Evolutionary conservation across 2,888 invertebrate genomes (phyloP).

Genomic region (Mythimna loreyi): DNA sequence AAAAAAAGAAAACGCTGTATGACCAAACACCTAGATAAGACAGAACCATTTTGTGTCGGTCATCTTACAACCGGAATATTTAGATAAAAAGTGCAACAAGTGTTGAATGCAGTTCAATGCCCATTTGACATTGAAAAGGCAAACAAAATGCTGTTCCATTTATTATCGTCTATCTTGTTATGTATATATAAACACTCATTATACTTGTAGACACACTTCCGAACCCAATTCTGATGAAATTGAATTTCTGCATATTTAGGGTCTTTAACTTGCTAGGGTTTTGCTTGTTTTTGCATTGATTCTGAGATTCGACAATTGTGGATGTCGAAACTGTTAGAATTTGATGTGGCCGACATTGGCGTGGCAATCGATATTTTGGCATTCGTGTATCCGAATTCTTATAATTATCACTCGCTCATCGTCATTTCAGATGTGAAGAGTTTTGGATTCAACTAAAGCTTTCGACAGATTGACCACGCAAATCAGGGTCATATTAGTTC

Average conservation of each 20-base stretch:
- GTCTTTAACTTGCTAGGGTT: not conserved
- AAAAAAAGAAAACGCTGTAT: slow-evolving; percentile 23
- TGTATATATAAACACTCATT: slow-evolving; percentile 34
- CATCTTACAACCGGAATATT: slow-evolving; percentile 56
- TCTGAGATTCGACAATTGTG: slow-evolving; percentile 10
- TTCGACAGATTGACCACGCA: slow-evolving; percentile 6
- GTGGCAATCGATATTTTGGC: not conserved
- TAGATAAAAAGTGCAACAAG: slow-evolving; percentile 71
- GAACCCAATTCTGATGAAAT: slow-evolving; percentile 18
- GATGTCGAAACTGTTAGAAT: slow-evolving; percentile 2
- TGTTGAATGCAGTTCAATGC: slow-evolving; percentile 71
- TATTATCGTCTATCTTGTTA: slow-evolving; percentile 53
- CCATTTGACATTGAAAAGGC: slow-evolving; percentile 73
- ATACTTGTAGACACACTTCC: slow-evolving; percentile 43
- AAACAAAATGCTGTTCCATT: slow-evolving; percentile 58
- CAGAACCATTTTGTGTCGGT: slow-evolving; percentile 29
- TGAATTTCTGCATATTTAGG: not conserved
- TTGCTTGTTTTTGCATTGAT: not conserved
- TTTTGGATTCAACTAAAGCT: slow-evolving; percentile 12
- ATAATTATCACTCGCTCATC: too few species aligned
- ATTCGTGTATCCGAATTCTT: not conserved
- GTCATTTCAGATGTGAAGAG: not conserved
- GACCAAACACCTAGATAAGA: slow-evolving; percentile 14
- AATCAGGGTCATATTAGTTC: not conserved
- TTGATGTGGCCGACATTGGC: not conserved